Base-by-base conservation (phyloP, 2,113 vertebrate genomes). In the Lonchura striata region DNA sequence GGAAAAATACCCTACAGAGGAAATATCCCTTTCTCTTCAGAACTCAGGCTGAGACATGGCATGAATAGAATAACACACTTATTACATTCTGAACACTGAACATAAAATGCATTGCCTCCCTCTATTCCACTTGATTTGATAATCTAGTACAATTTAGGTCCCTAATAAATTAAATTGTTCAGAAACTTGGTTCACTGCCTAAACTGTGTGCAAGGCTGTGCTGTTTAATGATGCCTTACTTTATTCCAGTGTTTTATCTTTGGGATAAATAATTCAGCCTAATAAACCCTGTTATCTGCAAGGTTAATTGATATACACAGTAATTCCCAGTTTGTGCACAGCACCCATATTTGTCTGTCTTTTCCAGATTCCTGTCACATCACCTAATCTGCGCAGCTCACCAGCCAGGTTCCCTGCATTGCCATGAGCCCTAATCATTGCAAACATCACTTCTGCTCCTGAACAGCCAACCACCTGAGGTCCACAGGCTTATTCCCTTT, bases 81-180 rank as follows among this genome's bases (percentile, higher is more conserved):
- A 82, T 77, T 91, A 44, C 86, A 88, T 88, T 92, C 86, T 95
- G 46, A 84, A 56, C 59, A 81, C 77, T 75, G 57, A 84, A 88
- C 60, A 44, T 65, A 92, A 88, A 94, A 92, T 77, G 79, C 63
- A 90, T 84, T 94, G 82, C 76, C 78, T 98, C 80, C 42, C 35
- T 84, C 88, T 91, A 69, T 94, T 96, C 86, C 86, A 68, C 88
- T 96, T 96, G 95, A 96, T 95, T 97, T 96, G 91, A 97, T 97
- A 93, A 92, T 96, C 71, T 54, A 87, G 81, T 77, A 95, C 61
- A 94, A 82, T 87, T 96, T 89, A 96, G 80, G 63, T 61, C 84
- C 84, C 81, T 96, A 97, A 96, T 94, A 95, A 96, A 95, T 96
- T 92, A 97, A 97, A 97, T 96, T 97, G 82, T 93, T 97, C 25